Evolutionary conservation across 92 coral and sea anemone genomes (phyloP).

Genomic region (Virgularia gustaviana): DNA sequence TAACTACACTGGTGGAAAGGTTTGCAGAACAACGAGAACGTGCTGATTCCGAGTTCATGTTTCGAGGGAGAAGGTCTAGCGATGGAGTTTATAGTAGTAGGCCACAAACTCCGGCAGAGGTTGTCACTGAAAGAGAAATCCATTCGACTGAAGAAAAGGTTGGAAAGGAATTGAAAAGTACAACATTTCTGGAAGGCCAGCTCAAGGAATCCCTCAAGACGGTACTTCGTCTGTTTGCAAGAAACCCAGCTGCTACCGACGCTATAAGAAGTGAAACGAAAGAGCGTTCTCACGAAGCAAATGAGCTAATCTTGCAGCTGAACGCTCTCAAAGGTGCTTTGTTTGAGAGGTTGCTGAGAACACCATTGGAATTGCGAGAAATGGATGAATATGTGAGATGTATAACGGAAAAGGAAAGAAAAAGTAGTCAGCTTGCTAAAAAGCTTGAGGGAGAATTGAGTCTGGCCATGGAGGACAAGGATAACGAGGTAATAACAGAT

Average conservation of each 20-base stretch:
- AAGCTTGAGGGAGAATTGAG: slow-evolving; percentile 77
- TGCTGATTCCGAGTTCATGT: slow-evolving; percentile 42
- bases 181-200: slow-evolving; percentile 51
- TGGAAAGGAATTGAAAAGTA: slow-evolving; percentile 40
- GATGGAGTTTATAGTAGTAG: slow-evolving; percentile 37
- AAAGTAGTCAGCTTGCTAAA: slow-evolving; percentile 68
- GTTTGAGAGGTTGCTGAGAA: slow-evolving; percentile 80
- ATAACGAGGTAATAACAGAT: slow-evolving; percentile 69
- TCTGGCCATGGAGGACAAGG: slow-evolving; percentile 81
- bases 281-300: slow-evolving; percentile 72
- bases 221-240: slow-evolving; percentile 73
- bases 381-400: slow-evolving; percentile 68
- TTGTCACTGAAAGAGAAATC: slow-evolving; percentile 38
- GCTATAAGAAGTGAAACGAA: slow-evolving; percentile 62
- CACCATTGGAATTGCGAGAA: slow-evolving; percentile 82
- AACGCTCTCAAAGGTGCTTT: slow-evolving; percentile 64
- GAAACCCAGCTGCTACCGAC: slow-evolving; percentile 79
- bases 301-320: slow-evolving; percentile 70
- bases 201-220: slow-evolving; percentile 72
- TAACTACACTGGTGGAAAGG: slow-evolving; percentile 1
- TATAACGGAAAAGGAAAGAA: slow-evolving; percentile 75
- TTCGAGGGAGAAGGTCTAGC: slow-evolving; percentile 33
- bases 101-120: slow-evolving; percentile 54
- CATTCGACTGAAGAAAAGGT: slow-evolving; percentile 40
- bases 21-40: not conserved